Conservation (phyloP, 1,140 invertebrate genomes). For the Cylas formicarius region DNA sequence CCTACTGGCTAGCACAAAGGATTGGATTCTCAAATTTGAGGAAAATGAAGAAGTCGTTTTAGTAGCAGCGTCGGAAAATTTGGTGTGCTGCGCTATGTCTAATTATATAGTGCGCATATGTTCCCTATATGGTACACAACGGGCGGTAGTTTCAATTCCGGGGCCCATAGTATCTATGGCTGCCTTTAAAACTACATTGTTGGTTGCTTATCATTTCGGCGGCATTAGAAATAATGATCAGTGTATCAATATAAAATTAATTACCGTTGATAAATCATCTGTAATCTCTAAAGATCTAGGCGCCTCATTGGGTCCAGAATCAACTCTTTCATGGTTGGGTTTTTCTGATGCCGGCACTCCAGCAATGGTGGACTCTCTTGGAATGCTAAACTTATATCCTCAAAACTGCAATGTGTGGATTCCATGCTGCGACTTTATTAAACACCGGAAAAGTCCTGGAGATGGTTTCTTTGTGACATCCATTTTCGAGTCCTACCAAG, state of each 20-base stretch:
- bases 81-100: constrained; percentile 73
- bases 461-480: constrained; percentile 80
- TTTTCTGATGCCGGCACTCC: constrained; percentile 72
- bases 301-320: constrained; percentile 62
- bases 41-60: constrained; percentile 68
- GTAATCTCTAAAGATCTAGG: constrained; percentile 38
- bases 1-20: constrained; percentile 71
- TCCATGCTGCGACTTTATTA: constrained; percentile 65
- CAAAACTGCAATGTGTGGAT: constrained; percentile 64
- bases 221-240: constrained; percentile 46
- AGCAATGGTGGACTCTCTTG: constrained; percentile 59
- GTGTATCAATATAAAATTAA: constrained; percentile 48
- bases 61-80: constrained; percentile 62
- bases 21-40: constrained; percentile 75
- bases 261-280: constrained; percentile 39
- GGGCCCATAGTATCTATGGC: constrained; percentile 61
- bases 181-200: constrained; percentile 60
- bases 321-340: constrained; percentile 73
- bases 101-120: constrained; percentile 71
- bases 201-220: constrained; percentile 70
- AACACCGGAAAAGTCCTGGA: constrained; percentile 59
- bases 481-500: constrained; percentile 66
- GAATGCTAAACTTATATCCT: constrained; percentile 58
- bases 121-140: constrained; percentile 77
- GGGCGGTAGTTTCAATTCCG: constrained; percentile 65